Conservation (phyloP, 2,797 vertebrate genomes). For the Carapus acus region DNA sequence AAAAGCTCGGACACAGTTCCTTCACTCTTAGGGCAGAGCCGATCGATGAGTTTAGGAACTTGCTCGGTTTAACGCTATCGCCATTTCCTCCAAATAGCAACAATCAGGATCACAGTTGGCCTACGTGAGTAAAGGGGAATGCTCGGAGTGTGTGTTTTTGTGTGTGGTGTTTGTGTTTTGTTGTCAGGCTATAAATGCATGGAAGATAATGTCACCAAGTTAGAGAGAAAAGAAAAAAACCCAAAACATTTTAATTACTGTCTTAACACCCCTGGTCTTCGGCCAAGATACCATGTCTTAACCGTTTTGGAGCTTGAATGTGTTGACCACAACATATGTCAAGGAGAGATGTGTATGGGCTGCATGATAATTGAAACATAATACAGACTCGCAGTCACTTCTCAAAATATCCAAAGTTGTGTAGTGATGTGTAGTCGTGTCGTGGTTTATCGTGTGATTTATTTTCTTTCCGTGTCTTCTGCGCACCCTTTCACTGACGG, state of each 20-base stretch:
- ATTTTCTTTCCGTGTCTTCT: conserved; percentile 33
- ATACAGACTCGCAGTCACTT: conserved; percentile 37
- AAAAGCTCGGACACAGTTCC: conserved; percentile 46
- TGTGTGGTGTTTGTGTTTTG: conserved; percentile 62
- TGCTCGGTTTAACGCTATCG: conserved; percentile 58
- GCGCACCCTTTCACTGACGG: conserved; percentile 70
- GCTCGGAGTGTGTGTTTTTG: conserved; percentile 62
- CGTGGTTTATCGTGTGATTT: conserved; percentile 33
- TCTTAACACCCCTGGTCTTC: conserved; percentile 43
- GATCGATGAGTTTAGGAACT: conserved; percentile 27
- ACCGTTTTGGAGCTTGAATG: conserved; percentile 24
- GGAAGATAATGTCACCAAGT: conserved; percentile 58
- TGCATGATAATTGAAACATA: conserved; percentile 49
- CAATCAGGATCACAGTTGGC: conserved; percentile 76
- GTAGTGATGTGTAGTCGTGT: conserved; percentile 45
- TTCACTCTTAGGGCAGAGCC: conserved; percentile 42
- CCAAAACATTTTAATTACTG: conserved; percentile 13
- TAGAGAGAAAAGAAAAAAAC: conserved; percentile 6
- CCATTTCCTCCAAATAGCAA: conserved; percentile 76
- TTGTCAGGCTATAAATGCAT: conserved; percentile 65
- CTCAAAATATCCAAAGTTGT: conserved; percentile 27
- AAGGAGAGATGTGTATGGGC: conserved; percentile 39
- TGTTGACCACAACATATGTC: conserved; percentile 26
- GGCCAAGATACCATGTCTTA: conserved; percentile 33
- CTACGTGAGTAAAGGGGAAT: conserved; percentile 76